Evolutionary conservation across 2,113 vertebrate genomes (phyloP), one percentile per base, ranked within the genome.

Genomic region (Plestiodon gilberti): DNA sequence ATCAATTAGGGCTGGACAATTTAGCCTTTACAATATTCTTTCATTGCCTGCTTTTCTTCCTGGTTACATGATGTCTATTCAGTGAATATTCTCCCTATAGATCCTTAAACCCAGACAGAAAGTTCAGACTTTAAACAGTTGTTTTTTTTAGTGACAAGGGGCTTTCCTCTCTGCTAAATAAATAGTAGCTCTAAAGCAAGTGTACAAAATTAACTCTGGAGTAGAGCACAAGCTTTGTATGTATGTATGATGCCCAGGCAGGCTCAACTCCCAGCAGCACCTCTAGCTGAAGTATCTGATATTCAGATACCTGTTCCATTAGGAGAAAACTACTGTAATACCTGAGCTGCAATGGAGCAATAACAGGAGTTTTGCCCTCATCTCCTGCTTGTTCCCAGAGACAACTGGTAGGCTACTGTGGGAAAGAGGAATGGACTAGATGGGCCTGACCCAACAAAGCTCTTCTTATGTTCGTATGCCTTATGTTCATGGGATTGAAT

Each of bases 1-100:
- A 93, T 94, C 91, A 93, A 92, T 94, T 94, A 93, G 57, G 61
- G 78, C 43, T 92, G 88, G 57, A 83, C 91, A 89, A 84, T 91
- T 78, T 92, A 83, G 90, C 87, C 88, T 91, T 91, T 85, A 93
- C 87, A 92, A 62, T 91, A n/a, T 8, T 85, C 52, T 81, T 61
- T 78, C 1, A 0, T 20, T 78, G 18, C 82, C 90, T 62, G 75
- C 83, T 22, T 35, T 33, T 14, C n/a, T 87, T 91, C 89, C 81
- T 65, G 61, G 57, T 22, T 89, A 65, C 65, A 48, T 35, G 40
- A 79, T 48, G 22, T 78, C 62, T 20, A 23, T 70, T 87, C 81
- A 18, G 14, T 23, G 89, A 0, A 0, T 28, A 57, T 4, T 10
- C 78, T 9, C 75, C 2, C n/a, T 1, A 8, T 6, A 81, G 35